Evolutionary conservation across 2,797 vertebrate species (phyloP).

Genomic region (Rachycentron canadum): DNA sequence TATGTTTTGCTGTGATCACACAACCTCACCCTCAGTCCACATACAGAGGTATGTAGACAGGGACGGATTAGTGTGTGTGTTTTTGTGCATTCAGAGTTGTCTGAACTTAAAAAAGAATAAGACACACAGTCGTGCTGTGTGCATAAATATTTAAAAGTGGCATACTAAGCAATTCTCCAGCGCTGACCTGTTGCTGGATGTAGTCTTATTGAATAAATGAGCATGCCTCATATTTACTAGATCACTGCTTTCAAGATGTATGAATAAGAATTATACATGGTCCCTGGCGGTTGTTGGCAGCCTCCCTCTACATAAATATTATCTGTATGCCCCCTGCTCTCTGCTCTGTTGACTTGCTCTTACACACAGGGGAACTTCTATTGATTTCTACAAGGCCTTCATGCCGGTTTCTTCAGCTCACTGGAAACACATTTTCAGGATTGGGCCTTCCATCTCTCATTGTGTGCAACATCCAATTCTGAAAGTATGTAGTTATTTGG

Average conservation of each 20-base stretch:
- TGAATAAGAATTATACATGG: conserved; percentile 84
- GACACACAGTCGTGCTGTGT: conserved; percentile 26
- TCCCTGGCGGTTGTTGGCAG: conserved; percentile 74
- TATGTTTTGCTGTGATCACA: conserved; percentile 9
- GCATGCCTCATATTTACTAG: conserved; percentile 72
- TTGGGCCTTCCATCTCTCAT: conserved; percentile 30
- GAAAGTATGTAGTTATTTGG: conserved; percentile 1
- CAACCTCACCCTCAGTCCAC: neutral
- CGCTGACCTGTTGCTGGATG: conserved; percentile 66
- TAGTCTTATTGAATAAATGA: conserved; percentile 70
- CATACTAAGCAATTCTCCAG: conserved; percentile 45
- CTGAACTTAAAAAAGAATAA: conserved; percentile 58
- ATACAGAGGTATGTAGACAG: neutral
- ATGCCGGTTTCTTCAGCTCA: conserved; percentile 66
- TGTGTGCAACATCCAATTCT: conserved; percentile 13
- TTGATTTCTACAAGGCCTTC: conserved; percentile 83
- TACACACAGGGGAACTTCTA: conserved; percentile 76
- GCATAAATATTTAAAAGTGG: conserved; percentile 67
- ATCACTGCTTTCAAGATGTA: conserved; percentile 76
- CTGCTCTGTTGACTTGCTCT: conserved; percentile 80
- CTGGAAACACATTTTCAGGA: conserved; percentile 71
- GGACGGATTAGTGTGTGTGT: conserved; percentile 21
- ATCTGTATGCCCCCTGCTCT: conserved; percentile 73
- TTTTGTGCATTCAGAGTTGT: conserved; percentile 20
- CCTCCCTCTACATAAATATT: conserved; percentile 83